These are phyloP conservation scores for Hybos culiciformis DNA, from an alignment of 2,888 invertebrate species.

Conservation along the genomic window DNA sequence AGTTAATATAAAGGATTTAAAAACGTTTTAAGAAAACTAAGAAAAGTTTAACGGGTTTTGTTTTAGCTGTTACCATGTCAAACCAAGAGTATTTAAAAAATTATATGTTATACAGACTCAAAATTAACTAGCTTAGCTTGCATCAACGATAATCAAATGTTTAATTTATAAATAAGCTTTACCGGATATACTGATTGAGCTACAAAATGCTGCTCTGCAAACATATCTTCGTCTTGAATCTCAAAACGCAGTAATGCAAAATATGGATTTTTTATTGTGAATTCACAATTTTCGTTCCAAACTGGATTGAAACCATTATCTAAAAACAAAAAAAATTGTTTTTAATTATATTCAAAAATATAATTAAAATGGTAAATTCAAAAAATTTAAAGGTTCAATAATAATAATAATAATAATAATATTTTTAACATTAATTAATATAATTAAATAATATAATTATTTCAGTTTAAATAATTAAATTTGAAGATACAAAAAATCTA, in stretches of 20 bases:
- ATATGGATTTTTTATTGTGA: conserved; percentile 66
- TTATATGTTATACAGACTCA: too few species aligned
- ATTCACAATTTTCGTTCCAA: conserved; percentile 81
- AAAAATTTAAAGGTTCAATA: background rate
- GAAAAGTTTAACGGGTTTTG: too few species aligned
- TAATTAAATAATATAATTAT: background rate
- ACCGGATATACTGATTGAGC: conserved; percentile 92
- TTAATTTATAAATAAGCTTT: conserved; percentile 17
- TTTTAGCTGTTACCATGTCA: too few species aligned
- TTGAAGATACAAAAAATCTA: too few species aligned
- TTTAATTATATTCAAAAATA: conserved; percentile 8
- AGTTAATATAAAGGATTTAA: too few species aligned
- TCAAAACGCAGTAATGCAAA: conserved; percentile 75
- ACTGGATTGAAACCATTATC: conserved; percentile 91
- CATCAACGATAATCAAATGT: background rate
- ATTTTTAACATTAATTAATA: too few species aligned
- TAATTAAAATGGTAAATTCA: background rate
- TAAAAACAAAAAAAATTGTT: conserved; percentile 37
- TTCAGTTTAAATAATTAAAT: background rate
- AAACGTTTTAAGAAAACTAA: too few species aligned
- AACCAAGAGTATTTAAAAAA: too few species aligned
- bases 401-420: too few species aligned
- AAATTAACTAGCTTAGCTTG: background rate
- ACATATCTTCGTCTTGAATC: conserved; percentile 92
- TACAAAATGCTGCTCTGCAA: conserved; percentile 91